Percentiles rank a stretch among this genome's conserved stretches.
Evolutionary conservation across 2,888 invertebrate species (phyloP).

Genomic region (Diplolepis rosae): DNA sequence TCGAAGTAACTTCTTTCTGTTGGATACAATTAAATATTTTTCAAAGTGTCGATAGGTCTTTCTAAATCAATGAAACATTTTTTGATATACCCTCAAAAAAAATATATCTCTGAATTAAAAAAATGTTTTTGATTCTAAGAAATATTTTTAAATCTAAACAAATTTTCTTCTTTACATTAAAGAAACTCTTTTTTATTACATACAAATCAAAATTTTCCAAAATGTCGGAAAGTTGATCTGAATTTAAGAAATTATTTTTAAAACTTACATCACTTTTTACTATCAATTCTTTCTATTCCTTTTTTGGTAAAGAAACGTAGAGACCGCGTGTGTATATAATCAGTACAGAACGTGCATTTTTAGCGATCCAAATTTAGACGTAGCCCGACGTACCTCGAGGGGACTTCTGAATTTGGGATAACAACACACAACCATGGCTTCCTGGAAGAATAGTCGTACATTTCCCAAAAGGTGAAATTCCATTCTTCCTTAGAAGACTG

Average conservation of each 20-base stretch:
- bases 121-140: too few species aligned
- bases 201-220: background rate
- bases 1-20: too few species aligned
- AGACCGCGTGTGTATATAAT: background rate
- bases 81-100: too few species aligned
- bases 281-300: background rate
- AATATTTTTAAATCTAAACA: too few species aligned
- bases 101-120: too few species aligned
- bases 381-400: background rate
- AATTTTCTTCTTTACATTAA: background rate
- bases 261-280: too few species aligned
- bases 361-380: background rate
- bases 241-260: too few species aligned
- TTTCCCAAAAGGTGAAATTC: conserved; percentile 29
- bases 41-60: too few species aligned
- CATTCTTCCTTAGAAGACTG: conserved; percentile 16
- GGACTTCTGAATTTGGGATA: conserved; percentile 27
- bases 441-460: background rate
- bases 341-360: background rate
- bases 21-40: too few species aligned
- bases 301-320: background rate
- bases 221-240: too few species aligned
- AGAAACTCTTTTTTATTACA: too few species aligned
- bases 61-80: too few species aligned
- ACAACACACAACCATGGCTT: conserved; percentile 8